Evolutionary conservation across 2,113 vertebrate species (phyloP).

Genomic region (Gorilla gorilla): DNA sequence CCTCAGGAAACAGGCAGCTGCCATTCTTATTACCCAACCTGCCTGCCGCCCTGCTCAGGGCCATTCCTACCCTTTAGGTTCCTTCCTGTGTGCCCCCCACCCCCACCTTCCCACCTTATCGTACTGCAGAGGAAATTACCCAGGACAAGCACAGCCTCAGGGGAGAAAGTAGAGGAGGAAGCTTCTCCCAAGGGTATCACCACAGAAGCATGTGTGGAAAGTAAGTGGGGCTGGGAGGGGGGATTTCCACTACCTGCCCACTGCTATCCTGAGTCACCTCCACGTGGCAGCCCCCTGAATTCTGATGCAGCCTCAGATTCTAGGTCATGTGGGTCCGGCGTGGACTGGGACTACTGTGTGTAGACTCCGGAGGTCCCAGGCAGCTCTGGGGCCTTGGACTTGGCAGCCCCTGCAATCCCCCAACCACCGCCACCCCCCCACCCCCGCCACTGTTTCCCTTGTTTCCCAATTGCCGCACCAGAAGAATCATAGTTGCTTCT

Average conservation of each 20-base stretch:
- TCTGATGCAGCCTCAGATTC: background rate
- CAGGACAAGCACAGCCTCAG: background rate
- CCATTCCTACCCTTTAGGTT: rapidly evolving
- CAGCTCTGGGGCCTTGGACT: rapidly evolving
- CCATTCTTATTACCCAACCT: background rate
- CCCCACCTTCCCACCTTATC: background rate
- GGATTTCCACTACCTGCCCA: background rate
- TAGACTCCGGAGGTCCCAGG: background rate
- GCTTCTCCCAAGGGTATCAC: background rate
- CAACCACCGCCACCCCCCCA: rapidly evolving
- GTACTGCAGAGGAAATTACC: background rate
- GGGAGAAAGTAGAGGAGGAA: background rate
- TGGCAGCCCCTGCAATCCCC: rapidly evolving
- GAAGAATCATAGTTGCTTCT: background rate
- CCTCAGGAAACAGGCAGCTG: background rate
- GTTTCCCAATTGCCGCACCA: rapidly evolving
- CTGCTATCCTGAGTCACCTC: background rate
- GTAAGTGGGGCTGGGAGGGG: background rate
- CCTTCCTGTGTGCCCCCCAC: background rate
- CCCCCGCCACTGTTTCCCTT: no score
- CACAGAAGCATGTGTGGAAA: background rate
- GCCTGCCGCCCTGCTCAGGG: rapidly evolving
- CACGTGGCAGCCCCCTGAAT: background rate
- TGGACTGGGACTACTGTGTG: background rate
- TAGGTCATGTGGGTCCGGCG: rapidly evolving